These are phyloP conservation scores for Megathymus violae DNA, from an alignment of 1,140 invertebrate species.

Conservation along the genomic window DNA sequence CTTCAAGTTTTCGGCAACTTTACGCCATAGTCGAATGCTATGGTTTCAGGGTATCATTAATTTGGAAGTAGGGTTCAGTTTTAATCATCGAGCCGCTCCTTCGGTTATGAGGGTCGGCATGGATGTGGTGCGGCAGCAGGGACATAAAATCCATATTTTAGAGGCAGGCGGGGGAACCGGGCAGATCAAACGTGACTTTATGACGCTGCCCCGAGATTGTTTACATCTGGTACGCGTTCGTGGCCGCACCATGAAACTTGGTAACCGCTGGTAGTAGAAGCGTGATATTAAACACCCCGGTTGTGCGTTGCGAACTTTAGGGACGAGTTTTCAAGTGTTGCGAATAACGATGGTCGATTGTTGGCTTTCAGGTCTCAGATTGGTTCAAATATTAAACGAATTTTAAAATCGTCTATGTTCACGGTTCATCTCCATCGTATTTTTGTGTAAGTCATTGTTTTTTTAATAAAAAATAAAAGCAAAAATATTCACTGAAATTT, in stretches of 20 bases:
- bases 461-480: too few relatives aligned
- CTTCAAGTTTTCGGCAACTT: background rate
- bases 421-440: too few relatives aligned
- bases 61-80: constrained; percentile 28
- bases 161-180: constrained; percentile 60
- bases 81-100: constrained; percentile 38
- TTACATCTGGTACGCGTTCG: constrained; percentile 78
- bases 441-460: too few relatives aligned
- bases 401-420: too few relatives aligned
- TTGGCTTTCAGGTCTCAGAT: too few relatives aligned
- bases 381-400: too few relatives aligned
- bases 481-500: too few relatives aligned
- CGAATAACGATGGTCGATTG: too few relatives aligned
- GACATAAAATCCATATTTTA: constrained; percentile 81
- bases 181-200: constrained; percentile 80
- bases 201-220: constrained; percentile 75
- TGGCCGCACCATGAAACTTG: constrained; percentile 73
- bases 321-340: constrained; percentile 16
- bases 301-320: constrained; percentile 37
- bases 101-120: constrained; percentile 65
- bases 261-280: constrained; percentile 72
- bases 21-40: background rate
- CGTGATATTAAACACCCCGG: constrained; percentile 40
- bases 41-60: constrained; percentile 13
- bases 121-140: constrained; percentile 71